A percentile compares a stretch with the other conserved stretches of the same genome.
Evolutionary conservation across 2,113 vertebrate genomes (phyloP).

Genomic region (Procavia capensis): DNA sequence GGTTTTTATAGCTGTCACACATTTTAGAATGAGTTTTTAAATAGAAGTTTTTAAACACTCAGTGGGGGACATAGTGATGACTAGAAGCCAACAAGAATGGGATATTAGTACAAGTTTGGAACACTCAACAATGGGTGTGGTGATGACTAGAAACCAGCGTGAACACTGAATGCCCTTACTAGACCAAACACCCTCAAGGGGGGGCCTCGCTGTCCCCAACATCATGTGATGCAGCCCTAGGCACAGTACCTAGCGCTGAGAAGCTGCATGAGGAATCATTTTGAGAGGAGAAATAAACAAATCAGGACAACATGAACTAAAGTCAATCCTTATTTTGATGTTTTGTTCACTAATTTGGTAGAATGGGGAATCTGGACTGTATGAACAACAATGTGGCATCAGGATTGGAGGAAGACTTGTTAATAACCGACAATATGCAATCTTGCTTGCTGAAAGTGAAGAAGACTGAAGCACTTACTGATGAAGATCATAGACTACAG

Average conservation of each 20-base stretch:
- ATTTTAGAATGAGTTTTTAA: not conserved
- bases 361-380: not conserved
- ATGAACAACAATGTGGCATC: no score
- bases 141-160: not conserved
- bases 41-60: not conserved
- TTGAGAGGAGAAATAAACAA: not conserved
- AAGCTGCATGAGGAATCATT: not conserved
- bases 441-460: no score
- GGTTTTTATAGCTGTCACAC: not conserved
- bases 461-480: no score
- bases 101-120: not conserved
- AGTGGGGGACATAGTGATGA: not conserved
- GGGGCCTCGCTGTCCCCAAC: not conserved
- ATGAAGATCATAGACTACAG: no score
- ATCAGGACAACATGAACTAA: not conserved
- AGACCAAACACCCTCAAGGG: not conserved
- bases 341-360: not conserved
- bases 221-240: accelerated
- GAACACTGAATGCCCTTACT: accelerated
- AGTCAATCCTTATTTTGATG: not conserved
- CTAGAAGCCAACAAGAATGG: not conserved
- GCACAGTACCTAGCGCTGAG: not conserved
- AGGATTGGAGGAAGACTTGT: no score
- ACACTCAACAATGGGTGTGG: not conserved
- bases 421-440: no score